A percentile compares a stretch with the other conserved stretches of the same genome.
Conservation (phyloP, 2,797 vertebrate genomes). For the Halcyon badia region DNA sequence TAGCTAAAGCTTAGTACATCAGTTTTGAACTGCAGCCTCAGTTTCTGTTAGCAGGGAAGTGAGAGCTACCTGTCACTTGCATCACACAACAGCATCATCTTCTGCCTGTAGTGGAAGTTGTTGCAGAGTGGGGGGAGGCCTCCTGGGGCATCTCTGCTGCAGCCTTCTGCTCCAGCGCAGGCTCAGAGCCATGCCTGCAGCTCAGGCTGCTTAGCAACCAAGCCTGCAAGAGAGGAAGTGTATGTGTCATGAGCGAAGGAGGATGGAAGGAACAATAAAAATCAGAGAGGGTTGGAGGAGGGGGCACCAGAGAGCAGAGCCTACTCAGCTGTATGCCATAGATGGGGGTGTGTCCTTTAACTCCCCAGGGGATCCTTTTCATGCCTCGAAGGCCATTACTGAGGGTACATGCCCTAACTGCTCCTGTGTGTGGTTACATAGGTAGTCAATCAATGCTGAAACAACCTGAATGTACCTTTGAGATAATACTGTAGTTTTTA, state of each 20-base stretch:
- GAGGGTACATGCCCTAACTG: accelerated
- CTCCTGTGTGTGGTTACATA: not conserved
- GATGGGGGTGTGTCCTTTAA: accelerated
- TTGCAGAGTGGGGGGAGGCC: not conserved
- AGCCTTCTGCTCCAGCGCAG: not conserved
- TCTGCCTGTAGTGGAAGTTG: not conserved
- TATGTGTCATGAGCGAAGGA: accelerated
- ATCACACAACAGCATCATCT: not conserved
- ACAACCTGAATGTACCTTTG: not conserved
- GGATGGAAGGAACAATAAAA: not conserved
- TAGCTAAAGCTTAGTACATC: not conserved
- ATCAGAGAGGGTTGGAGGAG: accelerated
- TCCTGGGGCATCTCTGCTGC: not conserved
- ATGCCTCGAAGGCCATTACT: accelerated
- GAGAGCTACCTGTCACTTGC: accelerated
- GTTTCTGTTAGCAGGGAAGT: not conserved
- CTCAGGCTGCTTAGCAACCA: slow-evolving; percentile 1
- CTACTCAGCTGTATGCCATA: accelerated
- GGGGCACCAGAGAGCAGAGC: not conserved
- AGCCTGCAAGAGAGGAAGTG: not conserved
- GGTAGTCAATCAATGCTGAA: not conserved
- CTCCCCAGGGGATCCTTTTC: not conserved
- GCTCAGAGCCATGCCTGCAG: accelerated
- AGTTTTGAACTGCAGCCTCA: accelerated
- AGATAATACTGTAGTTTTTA: not conserved